Conservation (phyloP, 2,888 invertebrate species). For the Linnaemya tessellans region DNA sequence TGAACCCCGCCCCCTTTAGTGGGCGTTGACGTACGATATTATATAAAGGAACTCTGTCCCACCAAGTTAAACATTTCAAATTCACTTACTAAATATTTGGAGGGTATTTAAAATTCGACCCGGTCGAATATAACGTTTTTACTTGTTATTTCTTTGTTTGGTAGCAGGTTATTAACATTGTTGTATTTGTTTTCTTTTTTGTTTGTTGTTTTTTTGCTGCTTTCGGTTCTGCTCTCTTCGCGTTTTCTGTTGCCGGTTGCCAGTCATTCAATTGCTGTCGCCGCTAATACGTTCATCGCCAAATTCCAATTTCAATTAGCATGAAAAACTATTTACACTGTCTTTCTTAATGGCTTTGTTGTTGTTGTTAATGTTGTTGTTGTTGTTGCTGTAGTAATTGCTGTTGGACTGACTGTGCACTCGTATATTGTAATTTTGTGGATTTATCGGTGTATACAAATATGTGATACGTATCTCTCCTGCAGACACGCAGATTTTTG, state of each 20-base stretch:
- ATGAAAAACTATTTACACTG: constrained; percentile 68
- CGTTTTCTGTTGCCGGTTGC: constrained; percentile 40
- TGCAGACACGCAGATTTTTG: background rate
- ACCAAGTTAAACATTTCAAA: no score
- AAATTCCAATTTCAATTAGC: constrained; percentile 73
- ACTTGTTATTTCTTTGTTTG: constrained; percentile 42
- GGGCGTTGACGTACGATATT: no score
- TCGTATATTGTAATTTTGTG: constrained; percentile 43
- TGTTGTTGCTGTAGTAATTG: constrained; percentile 15
- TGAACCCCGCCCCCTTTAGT: no score
- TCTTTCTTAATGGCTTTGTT: constrained; percentile 53
- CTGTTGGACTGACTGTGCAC: constrained; percentile 6
- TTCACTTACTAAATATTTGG: no score
- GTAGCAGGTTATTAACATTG: constrained; percentile 63
- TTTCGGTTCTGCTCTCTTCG: background rate
- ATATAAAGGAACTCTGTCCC: no score
- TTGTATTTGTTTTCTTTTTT: constrained; percentile 1
- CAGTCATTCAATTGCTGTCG: constrained; percentile 36
- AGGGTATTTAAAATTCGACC: no score
- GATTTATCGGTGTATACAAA: constrained; percentile 32
- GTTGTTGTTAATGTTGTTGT: constrained; percentile 5
- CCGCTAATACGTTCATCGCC: constrained; percentile 67
- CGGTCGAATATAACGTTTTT: no score
- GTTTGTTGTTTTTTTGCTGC: background rate
- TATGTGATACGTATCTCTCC: constrained; percentile 40